phyloP scores from a whole-genome alignment of 2,797 vertebrate genomes.

The Cetoscarus ocellatus region DNA sequence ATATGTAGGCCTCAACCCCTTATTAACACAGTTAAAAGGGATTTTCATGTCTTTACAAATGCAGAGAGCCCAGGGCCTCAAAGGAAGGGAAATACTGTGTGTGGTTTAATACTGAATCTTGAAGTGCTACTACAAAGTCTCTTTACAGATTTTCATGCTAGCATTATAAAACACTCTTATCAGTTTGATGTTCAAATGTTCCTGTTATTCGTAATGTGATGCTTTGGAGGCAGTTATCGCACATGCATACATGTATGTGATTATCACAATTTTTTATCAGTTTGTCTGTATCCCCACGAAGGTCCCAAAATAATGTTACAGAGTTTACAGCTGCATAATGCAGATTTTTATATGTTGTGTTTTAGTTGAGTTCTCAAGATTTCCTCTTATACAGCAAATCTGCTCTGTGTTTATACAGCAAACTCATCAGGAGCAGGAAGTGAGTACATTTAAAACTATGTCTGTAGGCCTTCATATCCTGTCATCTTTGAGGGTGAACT shows the following conservation, averaged over 20 bases:
- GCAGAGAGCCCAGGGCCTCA: slow-evolving; percentile 7
- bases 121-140: too few species aligned
- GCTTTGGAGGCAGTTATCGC: too few species aligned
- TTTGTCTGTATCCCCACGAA: not conserved
- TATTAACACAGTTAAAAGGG: slow-evolving; percentile 30
- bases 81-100: not conserved
- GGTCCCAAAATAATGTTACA: not conserved
- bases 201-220: too few species aligned
- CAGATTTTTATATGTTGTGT: slow-evolving; percentile 5
- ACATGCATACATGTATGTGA: too few species aligned
- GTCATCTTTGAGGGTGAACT: slow-evolving; percentile 41
- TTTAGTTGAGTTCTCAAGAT: slow-evolving; percentile 24
- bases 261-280: too few species aligned
- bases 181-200: too few species aligned
- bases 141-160: too few species aligned
- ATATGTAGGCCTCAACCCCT: slow-evolving; percentile 50
- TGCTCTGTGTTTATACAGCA: slow-evolving; percentile 50
- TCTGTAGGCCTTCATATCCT: slow-evolving; percentile 53
- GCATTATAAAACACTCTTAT: too few species aligned
- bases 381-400: slow-evolving; percentile 37
- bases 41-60: slow-evolving; percentile 35
- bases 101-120: not conserved
- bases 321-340: too few species aligned
- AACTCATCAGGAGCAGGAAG: slow-evolving; percentile 53
- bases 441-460: slow-evolving; percentile 47